These are phyloP conservation scores for Neomonachus schauinslandi DNA, from an alignment of 2,113 vertebrate species.

Conservation along the genomic window DNA sequence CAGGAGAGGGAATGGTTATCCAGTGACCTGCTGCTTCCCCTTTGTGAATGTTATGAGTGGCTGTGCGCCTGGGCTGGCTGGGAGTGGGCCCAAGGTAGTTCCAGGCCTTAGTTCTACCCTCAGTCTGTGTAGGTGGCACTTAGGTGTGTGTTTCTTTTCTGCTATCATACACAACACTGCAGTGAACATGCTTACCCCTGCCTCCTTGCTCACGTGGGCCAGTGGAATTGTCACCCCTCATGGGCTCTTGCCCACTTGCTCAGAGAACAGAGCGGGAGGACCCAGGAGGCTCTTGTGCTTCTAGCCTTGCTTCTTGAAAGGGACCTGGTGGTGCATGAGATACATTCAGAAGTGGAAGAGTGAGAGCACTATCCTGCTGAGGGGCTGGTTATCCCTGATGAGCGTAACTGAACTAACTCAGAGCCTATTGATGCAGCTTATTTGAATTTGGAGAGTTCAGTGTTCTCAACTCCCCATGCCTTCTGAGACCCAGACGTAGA, in stretches of 20 bases:
- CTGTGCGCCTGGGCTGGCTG: background rate
- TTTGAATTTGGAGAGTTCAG: background rate
- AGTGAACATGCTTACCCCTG: background rate
- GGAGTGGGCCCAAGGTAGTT: background rate
- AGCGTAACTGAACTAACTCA: background rate
- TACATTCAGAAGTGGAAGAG: background rate
- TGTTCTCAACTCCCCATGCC: background rate
- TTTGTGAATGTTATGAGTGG: background rate
- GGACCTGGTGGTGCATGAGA: background rate
- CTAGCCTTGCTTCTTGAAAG: background rate
- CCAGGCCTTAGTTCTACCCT: no score
- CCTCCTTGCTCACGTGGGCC: background rate
- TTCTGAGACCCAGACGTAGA: background rate
- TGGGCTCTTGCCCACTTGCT: background rate
- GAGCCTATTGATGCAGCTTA: background rate
- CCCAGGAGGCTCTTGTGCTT: background rate
- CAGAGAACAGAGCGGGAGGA: background rate
- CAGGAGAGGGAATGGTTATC: background rate
- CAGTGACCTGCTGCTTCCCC: background rate
- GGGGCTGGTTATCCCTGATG: background rate
- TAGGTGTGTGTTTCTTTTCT: background rate
- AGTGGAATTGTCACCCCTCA: background rate
- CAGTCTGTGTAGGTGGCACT: background rate
- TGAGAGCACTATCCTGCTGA: background rate
- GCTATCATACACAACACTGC: background rate